Evolutionary conservation across 2,888 invertebrate species (phyloP).

Genomic region (Rhamphomyia laevipes): DNA sequence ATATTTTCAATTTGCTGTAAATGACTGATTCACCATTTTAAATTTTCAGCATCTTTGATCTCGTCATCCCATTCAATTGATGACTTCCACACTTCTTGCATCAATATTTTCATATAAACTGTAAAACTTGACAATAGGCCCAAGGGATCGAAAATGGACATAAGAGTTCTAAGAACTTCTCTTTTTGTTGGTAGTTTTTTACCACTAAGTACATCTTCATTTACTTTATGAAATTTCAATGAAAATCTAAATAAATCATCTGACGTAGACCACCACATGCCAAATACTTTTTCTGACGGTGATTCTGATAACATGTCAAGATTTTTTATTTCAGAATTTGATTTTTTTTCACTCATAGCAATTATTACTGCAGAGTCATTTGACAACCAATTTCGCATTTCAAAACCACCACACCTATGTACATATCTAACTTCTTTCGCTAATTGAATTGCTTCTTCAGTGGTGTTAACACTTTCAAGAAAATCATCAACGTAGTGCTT

Average conservation of each 20-base stretch:
- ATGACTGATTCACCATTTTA: constrained; percentile 7
- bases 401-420: constrained; percentile 10
- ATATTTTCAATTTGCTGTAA: constrained; percentile 4
- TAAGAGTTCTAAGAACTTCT: constrained; percentile 11
- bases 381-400: constrained; percentile 15
- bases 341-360: constrained; percentile 5
- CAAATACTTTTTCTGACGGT: constrained; percentile 11
- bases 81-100: constrained; percentile 14
- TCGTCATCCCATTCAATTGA: constrained; percentile 12
- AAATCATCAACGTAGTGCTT: too few species aligned
- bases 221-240: constrained; percentile 11
- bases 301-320: constrained; percentile 2
- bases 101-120: constrained; percentile 12
- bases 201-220: constrained; percentile 5
- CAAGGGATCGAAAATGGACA: constrained; percentile 15
- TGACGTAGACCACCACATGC: constrained; percentile 13
- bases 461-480: too few species aligned
- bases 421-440: constrained; percentile 10
- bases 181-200: constrained; percentile 12
- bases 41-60: constrained; percentile 7
- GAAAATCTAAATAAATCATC: constrained; percentile 10
- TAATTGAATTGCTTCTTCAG: too few species aligned
- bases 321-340: constrained; percentile 7
- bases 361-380: too few species aligned
- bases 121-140: constrained; percentile 9